phyloP scores from a whole-genome alignment of 2,888 invertebrate species.

The Campaea margaritaria region DNA sequence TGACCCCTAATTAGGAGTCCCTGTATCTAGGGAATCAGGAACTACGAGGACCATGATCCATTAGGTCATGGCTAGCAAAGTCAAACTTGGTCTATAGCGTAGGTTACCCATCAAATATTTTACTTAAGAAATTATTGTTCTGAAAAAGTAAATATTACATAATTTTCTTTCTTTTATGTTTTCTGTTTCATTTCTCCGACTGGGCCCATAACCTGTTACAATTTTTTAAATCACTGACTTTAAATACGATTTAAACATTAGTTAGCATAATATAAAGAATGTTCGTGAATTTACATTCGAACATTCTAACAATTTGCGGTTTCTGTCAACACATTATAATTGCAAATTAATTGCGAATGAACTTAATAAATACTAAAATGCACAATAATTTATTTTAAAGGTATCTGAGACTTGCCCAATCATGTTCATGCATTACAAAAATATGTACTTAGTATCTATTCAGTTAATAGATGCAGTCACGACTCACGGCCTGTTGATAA shows the following conservation, averaged over 20 bases:
- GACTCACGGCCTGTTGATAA: slow-evolving; percentile 12
- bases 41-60: too few species aligned
- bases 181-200: too few species aligned
- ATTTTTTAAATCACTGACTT: too few species aligned
- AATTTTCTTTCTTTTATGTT: too few species aligned
- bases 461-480: slow-evolving; percentile 15
- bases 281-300: background rate
- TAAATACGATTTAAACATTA: too few species aligned
- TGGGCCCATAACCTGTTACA: too few species aligned
- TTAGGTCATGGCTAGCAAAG: too few species aligned
- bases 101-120: background rate
- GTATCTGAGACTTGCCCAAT: slow-evolving; percentile 5
- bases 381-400: slow-evolving; percentile 19
- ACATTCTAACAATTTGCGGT: slow-evolving; percentile 30
- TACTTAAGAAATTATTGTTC: background rate
- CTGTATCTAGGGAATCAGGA: too few species aligned
- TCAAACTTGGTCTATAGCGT: too few species aligned
- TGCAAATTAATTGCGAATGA: slow-evolving; percentile 42
- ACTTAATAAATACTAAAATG: slow-evolving; percentile 11
- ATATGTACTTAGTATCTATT: background rate
- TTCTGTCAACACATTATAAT: slow-evolving; percentile 30
- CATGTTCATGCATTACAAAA: slow-evolving; percentile 1
- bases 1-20: too few species aligned
- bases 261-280: background rate
- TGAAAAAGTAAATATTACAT: too few species aligned